Percentiles rank a stretch among this genome's conserved stretches.
Conservation (phyloP, 2,113 vertebrate species). For the Cephalopterus ornatus region DNA sequence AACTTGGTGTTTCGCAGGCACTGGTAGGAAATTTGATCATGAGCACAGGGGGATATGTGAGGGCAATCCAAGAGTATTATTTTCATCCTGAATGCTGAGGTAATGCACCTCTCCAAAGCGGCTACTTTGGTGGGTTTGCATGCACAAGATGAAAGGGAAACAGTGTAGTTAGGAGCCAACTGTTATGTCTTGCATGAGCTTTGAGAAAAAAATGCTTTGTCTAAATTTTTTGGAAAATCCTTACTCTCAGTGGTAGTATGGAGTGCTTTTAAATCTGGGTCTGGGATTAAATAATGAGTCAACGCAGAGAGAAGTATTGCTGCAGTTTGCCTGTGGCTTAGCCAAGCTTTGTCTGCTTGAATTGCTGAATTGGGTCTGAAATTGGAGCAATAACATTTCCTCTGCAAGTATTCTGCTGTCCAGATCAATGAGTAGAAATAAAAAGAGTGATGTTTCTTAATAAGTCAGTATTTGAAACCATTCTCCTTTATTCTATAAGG, state of each 20-base stretch:
- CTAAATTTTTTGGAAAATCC: not conserved
- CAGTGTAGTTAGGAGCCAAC: not conserved
- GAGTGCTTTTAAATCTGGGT: not conserved
- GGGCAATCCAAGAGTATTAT: not conserved
- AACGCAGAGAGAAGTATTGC: not conserved
- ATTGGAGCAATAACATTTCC: not conserved
- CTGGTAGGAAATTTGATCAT: not conserved
- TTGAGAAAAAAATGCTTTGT: not conserved
- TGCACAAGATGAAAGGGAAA: not conserved
- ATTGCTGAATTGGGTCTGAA: conserved; percentile 8
- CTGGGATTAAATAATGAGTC: not conserved
- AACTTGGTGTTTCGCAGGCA: accelerated
- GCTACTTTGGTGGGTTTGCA: not conserved
- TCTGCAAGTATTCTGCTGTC: not conserved
- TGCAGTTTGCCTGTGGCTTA: conserved; percentile 12
- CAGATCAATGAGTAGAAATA: not conserved
- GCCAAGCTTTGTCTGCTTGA: not conserved
- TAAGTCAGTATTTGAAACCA: not conserved
- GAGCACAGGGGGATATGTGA: not conserved
- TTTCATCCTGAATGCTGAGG: not conserved
- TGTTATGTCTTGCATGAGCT: not conserved
- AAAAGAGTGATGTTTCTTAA: not conserved
- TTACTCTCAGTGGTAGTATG: not conserved
- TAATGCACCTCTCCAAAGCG: not conserved
- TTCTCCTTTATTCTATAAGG: not conserved